phyloP scores from a whole-genome alignment of 2,797 vertebrate species.

The Semotilus atromaculatus region DNA sequence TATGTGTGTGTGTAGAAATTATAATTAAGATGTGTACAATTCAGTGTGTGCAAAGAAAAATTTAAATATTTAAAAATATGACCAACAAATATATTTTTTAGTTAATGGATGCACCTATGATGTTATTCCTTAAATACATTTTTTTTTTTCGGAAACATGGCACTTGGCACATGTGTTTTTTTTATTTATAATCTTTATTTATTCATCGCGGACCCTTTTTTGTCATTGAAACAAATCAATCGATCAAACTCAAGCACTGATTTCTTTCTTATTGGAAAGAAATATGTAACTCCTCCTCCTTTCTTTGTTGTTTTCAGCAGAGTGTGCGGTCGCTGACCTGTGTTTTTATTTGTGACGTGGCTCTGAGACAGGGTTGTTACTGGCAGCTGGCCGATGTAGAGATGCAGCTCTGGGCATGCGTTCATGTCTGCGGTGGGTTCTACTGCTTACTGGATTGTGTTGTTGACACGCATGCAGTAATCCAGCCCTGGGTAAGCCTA shows the following conservation, averaged over 20 bases:
- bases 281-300: slow-evolving; percentile 26
- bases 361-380: slow-evolving; percentile 25
- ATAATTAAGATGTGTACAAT: neutral
- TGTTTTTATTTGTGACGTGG: slow-evolving; percentile 41
- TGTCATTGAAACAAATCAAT: neutral
- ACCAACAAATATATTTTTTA: neutral
- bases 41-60: neutral
- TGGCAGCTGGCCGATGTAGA: slow-evolving; percentile 27
- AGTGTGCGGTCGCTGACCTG: slow-evolving; percentile 50
- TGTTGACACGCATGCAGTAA: slow-evolving; percentile 55
- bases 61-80: neutral
- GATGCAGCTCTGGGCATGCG: slow-evolving; percentile 45
- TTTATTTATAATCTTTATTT: no score
- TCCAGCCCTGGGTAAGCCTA: slow-evolving; percentile 29
- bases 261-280: neutral
- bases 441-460: slow-evolving; percentile 41
- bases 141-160: no score
- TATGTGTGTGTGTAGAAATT: neutral
- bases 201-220: neutral
- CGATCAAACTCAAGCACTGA: neutral
- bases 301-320: slow-evolving; percentile 44
- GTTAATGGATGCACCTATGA: neutral
- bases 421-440: slow-evolving; percentile 54
- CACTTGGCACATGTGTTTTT: no score
- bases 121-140: neutral